Evolutionary conservation across 2,113 vertebrate genomes (phyloP), one percentile per base, ranked within the genome.

Genomic region (Microtus ochrogaster): DNA sequence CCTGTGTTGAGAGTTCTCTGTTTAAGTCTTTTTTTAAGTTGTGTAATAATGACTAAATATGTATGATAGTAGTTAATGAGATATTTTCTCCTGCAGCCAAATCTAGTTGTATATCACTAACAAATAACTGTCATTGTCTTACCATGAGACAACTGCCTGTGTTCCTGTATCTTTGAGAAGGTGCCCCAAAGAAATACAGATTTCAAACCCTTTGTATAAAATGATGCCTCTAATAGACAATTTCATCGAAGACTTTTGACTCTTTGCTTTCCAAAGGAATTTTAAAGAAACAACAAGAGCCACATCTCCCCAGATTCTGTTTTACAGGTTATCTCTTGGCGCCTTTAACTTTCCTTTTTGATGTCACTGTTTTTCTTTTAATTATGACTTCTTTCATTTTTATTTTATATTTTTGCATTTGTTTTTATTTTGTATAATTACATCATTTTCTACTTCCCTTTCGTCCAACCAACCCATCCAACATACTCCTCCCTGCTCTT

Each of bases 201-300:
- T 79, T 74, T 90, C 30, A 58, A 86, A 94, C 89, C 21, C 0
- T 33, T 33, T 13, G 49, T 39, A 52, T 58, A 81, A 76, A 89
- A 95, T 26, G 52, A 19, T 70, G 4, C 63, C n/a, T 16, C 89
- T 86, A 30, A 61, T 9, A 87, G 28, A 81, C 16, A 92, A 17
- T 22, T 76, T 91, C 90, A 74, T 74, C 36, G 89, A 91, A 91
- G 36, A 90, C 82, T 22, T 61, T 36, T 52, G 24, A 65, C 21
- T 83, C 3, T 22, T 96, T 77, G 14, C 72, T 92, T 52, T 90
- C n/a, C 68, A 90, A 96, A 85, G 70, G 22, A 83, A 85, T 88
- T 93, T 86, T 72, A 85, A 95, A 82, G 41, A 90, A 96, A 26
- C 22, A 4, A 0, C 52, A 44, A 92, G 28, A 81, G 30, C 3